Percentiles rank a stretch among this genome's conserved stretches.
phyloP scores from a whole-genome alignment of 2,888 invertebrate species.

The Oxytorus armatus region DNA sequence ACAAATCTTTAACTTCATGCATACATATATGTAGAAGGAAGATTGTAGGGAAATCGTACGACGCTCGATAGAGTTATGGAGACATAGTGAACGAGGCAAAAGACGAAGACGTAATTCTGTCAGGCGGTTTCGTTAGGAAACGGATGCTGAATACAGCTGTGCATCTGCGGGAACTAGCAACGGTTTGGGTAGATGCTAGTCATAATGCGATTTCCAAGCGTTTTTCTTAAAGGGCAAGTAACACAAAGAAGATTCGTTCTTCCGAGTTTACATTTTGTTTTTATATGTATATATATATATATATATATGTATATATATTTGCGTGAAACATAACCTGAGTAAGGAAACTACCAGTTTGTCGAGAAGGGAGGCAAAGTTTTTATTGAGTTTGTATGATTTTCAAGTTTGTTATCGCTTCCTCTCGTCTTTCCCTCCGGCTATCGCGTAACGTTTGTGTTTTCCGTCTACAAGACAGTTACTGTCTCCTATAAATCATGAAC shows the following conservation, averaged over 20 bases:
- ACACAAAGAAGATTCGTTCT: neutral
- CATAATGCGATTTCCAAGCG: neutral
- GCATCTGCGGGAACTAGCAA: neutral
- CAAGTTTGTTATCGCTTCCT: neutral
- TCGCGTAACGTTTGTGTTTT: neutral
- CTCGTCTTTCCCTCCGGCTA: neutral
- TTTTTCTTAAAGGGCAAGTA: neutral
- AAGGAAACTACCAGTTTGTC: neutral
- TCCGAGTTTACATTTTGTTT: neutral
- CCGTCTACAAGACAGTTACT: neutral
- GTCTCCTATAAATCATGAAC: neutral
- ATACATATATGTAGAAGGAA: conserved; percentile 1
- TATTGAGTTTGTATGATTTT: neutral
- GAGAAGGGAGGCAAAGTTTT: neutral
- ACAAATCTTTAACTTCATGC: conserved; percentile 16
- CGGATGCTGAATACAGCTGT: conserved; percentile 24
- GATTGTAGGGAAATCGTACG: neutral
- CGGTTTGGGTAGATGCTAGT: neutral
- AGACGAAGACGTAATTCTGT: conserved; percentile 61
- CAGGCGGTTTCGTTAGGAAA: conserved; percentile 59
- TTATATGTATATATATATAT: neutral
- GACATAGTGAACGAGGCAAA: conserved; percentile 30
- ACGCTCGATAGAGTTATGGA: conserved; percentile 37
- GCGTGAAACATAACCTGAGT: neutral
- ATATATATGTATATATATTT: no score